These are phyloP conservation scores for Blera fallax DNA, from an alignment of 2,888 invertebrate genomes.

Conservation along the genomic window DNA sequence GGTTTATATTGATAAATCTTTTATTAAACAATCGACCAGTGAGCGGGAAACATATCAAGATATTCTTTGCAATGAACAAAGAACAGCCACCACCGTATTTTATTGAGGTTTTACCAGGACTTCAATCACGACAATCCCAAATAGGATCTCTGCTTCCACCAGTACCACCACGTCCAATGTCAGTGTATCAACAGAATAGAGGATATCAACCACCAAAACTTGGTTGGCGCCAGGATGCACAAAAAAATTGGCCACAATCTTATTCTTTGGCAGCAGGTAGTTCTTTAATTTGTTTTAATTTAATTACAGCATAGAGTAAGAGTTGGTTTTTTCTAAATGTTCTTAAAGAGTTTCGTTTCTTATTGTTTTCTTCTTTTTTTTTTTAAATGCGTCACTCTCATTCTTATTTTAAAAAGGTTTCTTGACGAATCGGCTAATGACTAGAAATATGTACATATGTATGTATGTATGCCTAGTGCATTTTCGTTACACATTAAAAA, in stretches of 20 bases:
- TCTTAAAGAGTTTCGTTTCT: no score
- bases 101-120: background rate
- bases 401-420: no score
- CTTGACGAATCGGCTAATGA: no score
- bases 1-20: background rate
- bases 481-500: no score
- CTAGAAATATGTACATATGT: no score
- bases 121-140: background rate
- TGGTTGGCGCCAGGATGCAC: constrained; percentile 17
- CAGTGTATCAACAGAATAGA: background rate
- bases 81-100: background rate
- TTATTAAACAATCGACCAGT: background rate
- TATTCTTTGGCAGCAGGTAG: constrained; percentile 40
- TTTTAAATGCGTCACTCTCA: no score
- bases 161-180: background rate
- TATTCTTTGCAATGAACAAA: background rate
- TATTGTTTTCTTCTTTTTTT: no score
- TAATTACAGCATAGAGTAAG: no score
- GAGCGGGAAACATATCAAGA: background rate
- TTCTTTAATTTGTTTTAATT: no score
- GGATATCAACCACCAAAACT: background rate
- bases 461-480: no score
- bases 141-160: background rate
- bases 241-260: constrained; percentile 31
- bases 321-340: no score